phyloP scores from a whole-genome alignment of 2,797 vertebrate species.

The Muscicapa comitata region DNA sequence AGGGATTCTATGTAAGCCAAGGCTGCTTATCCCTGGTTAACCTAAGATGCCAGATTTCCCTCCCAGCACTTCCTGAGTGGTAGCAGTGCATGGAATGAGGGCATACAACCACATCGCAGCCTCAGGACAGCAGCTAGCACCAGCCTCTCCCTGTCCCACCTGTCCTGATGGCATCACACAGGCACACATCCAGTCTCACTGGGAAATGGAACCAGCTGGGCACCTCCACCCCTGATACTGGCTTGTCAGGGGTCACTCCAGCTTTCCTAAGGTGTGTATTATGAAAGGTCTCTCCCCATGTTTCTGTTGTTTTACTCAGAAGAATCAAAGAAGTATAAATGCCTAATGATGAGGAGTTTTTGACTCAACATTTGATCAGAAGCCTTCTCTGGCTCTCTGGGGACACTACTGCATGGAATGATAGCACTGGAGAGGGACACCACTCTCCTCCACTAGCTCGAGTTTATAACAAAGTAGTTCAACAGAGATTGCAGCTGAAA shows the following conservation, averaged over 20 bases:
- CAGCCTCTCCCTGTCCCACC: neutral
- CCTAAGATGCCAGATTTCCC: neutral
- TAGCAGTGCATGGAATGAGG: fast-evolving
- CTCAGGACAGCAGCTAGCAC: neutral
- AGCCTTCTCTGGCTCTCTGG: neutral
- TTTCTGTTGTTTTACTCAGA: neutral
- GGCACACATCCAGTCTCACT: neutral
- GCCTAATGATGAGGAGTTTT: neutral
- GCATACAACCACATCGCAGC: fast-evolving
- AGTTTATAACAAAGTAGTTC: neutral
- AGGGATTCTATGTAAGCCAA: fast-evolving
- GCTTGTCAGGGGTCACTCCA: neutral
- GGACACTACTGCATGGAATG: neutral
- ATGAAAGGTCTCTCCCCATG: fast-evolving
- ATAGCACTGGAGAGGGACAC: fast-evolving
- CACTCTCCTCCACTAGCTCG: neutral
- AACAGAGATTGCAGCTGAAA: neutral
- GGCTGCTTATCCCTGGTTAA: neutral
- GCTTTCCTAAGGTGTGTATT: fast-evolving
- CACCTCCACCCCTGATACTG: fast-evolving
- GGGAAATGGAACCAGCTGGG: neutral
- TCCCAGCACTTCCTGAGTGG: neutral
- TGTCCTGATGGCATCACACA: fast-evolving
- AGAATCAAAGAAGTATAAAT: neutral
- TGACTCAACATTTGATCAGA: neutral